A percentile compares a stretch with the other conserved stretches of the same genome.
These are phyloP conservation scores for Geophilus truncorum DNA, from an alignment of 2,888 invertebrate species.

Conservation along the genomic window DNA sequence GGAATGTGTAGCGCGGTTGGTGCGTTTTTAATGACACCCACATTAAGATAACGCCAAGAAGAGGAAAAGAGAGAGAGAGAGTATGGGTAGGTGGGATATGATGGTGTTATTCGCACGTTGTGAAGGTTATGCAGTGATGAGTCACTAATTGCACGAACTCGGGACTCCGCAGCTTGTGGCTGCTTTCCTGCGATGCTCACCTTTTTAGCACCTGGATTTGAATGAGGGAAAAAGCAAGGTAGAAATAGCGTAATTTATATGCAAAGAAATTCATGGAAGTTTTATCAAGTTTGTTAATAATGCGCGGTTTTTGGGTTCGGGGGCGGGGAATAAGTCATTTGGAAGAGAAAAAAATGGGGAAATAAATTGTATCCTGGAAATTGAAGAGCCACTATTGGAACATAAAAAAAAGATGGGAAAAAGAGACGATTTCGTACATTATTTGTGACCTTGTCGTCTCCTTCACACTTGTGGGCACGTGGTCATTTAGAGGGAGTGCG, in stretches of 20 bases:
- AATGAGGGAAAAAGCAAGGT: not conserved
- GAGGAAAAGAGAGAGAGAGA: not conserved
- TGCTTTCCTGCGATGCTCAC: not conserved
- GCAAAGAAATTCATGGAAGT: not conserved
- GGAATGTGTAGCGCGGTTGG: not conserved
- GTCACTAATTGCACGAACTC: not conserved
- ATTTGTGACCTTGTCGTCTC: slow-evolving; percentile 17
- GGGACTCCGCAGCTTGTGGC: not conserved
- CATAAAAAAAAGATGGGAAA: not conserved
- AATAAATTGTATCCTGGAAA: not conserved
- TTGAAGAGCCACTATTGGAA: not conserved
- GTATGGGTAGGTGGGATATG: slow-evolving; percentile 11
- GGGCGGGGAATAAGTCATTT: not conserved
- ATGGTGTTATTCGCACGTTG: slow-evolving; percentile 9
- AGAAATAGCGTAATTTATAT: not conserved
- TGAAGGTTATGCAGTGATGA: slow-evolving; percentile 21
- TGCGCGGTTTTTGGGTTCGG: not conserved
- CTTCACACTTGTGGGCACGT: slow-evolving; percentile 1
- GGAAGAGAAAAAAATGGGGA: not conserved
- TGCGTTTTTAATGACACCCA: slow-evolving; percentile 17
- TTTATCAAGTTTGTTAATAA: not conserved
- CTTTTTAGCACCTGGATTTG: not conserved
- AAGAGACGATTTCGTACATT: not conserved
- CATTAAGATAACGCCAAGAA: slow-evolving; percentile 18
- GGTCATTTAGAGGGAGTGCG: not conserved